These are phyloP conservation scores for Eristalinus sepulchralis DNA, from an alignment of 2,888 invertebrate species.

Conservation along the genomic window DNA sequence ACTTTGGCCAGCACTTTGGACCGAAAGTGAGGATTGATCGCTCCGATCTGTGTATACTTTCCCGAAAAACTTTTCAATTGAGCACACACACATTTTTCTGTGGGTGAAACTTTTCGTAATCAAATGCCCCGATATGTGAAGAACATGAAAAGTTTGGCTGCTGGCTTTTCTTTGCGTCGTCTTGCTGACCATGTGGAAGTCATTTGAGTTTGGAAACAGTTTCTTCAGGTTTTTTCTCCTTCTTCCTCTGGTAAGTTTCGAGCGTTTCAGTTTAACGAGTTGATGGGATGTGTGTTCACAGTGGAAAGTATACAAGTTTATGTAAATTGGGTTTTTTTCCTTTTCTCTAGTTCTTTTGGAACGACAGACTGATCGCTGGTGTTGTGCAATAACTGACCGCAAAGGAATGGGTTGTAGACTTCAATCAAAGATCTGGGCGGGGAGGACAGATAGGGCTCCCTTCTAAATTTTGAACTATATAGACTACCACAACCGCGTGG, in stretches of 20 bases:
- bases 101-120: constrained; percentile 6
- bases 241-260: neutral
- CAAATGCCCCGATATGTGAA: constrained; percentile 2
- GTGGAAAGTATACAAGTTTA: too few species aligned
- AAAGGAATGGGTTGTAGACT: too few species aligned
- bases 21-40: neutral
- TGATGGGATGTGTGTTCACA: neutral
- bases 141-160: constrained; percentile 22
- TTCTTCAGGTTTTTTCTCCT: neutral
- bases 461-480: too few species aligned
- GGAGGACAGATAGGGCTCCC: too few species aligned
- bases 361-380: too few species aligned
- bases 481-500: too few species aligned
- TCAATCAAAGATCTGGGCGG: too few species aligned
- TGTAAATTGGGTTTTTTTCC: too few species aligned
- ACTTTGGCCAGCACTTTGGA: constrained; percentile 8
- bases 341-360: too few species aligned
- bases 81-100: neutral
- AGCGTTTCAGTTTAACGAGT: neutral
- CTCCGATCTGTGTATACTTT: neutral
- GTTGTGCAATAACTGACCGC: too few species aligned
- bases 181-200: constrained; percentile 29
- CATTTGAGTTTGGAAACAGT: constrained; percentile 1
- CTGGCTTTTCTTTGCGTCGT: neutral
- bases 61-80: neutral